These are phyloP conservation scores for Cephalopachus bancanus DNA, from an alignment of 2,797 vertebrate genomes.

Conservation along the genomic window DNA sequence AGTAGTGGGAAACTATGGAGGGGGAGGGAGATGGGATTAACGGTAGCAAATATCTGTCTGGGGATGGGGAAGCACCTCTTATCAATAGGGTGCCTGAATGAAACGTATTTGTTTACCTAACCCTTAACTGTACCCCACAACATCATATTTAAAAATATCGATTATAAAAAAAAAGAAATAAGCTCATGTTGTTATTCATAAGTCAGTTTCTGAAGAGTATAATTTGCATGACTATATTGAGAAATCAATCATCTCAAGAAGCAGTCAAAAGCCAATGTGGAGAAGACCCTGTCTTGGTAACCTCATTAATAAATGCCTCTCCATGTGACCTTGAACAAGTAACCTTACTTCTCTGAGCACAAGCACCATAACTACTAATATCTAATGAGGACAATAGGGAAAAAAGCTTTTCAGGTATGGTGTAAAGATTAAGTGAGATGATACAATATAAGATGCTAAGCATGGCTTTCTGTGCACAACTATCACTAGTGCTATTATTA, in stretches of 20 bases:
- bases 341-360: background rate
- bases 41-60: too few species aligned
- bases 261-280: background rate
- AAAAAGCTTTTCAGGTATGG: background rate
- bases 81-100: too few species aligned
- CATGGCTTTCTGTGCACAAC: background rate
- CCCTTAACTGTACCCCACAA: too few species aligned
- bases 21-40: too few species aligned
- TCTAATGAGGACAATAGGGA: background rate
- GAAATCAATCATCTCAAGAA: background rate
- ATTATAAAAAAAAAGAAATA: too few species aligned
- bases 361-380: background rate
- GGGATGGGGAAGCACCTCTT: too few species aligned
- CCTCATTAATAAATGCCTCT: background rate
- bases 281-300: background rate
- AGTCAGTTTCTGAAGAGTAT: background rate
- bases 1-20: too few species aligned
- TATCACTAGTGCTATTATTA: background rate
- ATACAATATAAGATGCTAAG: background rate
- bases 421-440: background rate
- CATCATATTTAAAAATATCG: too few species aligned
- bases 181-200: background rate
- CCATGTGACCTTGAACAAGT: background rate
- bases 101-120: too few species aligned
- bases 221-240: background rate